Evolutionary conservation across 2,888 invertebrate species (phyloP), one percentile per base, ranked within the genome.

Genomic region (Trimorus sp.): DNA sequence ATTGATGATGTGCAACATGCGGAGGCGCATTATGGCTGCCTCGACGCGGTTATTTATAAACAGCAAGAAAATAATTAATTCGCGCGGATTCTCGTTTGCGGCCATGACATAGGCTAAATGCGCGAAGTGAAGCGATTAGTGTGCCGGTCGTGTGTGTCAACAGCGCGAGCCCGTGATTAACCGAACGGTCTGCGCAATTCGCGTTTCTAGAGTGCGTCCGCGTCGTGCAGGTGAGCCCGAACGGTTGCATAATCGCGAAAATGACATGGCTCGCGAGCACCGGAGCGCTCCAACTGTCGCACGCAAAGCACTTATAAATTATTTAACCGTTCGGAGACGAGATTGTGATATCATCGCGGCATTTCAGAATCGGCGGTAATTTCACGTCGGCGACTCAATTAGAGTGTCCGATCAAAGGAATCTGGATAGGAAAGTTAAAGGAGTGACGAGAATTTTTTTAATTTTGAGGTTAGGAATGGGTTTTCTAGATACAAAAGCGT

Each of bases 231-330:
- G 84, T 82, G 78, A 82, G 78, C 15, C 69, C 78, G 65, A 36
- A 40, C 53, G 62, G 71, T 84, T 84, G 80, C 82, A 82, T 80
- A 84, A 83, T 68, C 73, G 45, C 51, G 59, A 73, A 81, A 78
- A 81, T 84, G 26, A 68, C 75, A 82, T 56, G 51, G 70, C 74
- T 78, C 54, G 69, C 69, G 54, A 75, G 60, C 51, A 65, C 26
- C 26, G 26, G 26, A 73, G 62, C 63, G 62, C 53, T 49, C 58
- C 48, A 80, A 77, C 78, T 74, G 65, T 82, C 81, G 59, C 60
- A 59, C 68, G 15, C 56, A 15, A 71, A n/a, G 51, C 38, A 38
- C 58, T 58, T 45, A 69, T 68, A 60, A 53, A 78, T 54, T 68
- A 77, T 77, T 78, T 74, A 74, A 74, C 58, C 45, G 56, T 7